Conservation (phyloP, 1,140 invertebrate genomes). For the Papilio dardanus region DNA sequence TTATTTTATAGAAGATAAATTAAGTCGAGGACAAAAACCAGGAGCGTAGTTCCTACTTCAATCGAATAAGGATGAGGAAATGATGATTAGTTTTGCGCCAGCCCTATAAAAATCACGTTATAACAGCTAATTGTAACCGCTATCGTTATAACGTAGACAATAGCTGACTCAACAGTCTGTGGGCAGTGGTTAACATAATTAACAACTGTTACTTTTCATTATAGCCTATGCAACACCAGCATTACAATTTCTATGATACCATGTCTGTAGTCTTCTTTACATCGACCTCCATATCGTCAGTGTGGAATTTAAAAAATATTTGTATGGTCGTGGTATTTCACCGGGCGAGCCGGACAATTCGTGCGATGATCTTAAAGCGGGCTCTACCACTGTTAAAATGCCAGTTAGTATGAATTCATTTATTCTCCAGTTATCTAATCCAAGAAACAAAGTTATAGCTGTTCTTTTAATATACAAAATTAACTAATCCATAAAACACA, state of each 20-base stretch:
- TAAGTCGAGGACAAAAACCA: no score
- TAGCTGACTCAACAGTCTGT: constrained; percentile 11
- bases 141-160: background rate
- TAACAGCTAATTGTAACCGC: background rate
- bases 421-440: background rate
- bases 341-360: no score
- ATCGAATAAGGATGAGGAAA: no score
- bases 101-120: constrained; percentile 16
- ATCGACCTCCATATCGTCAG: background rate
- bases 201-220: constrained; percentile 6
- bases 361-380: no score
- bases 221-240: background rate
- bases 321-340: no score
- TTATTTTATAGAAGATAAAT: no score
- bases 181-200: constrained; percentile 5
- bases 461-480: background rate
- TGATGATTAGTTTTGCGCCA: no score
- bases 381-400: no score
- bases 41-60: no score
- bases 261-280: background rate
- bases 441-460: background rate
- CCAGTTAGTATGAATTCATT: no score
- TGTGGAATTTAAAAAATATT: no score
- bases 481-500: constrained; percentile 1
- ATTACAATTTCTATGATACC: background rate